phyloP scores from a whole-genome alignment of 2,113 vertebrate species.

The Globicephala melas region DNA sequence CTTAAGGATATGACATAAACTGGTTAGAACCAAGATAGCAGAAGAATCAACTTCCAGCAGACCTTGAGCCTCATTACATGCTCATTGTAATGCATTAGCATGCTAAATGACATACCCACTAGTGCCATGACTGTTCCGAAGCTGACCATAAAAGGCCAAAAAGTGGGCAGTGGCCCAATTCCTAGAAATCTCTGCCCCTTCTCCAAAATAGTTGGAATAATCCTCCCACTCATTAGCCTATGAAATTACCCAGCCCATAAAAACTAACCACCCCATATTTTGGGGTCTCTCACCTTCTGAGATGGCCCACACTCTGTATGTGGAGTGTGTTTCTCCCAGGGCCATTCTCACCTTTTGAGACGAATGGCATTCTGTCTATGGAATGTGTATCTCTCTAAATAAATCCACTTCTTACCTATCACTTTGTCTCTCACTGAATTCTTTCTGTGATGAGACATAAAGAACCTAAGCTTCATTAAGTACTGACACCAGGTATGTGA shows the following conservation, averaged over 20 bases:
- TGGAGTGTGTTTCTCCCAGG: neutral
- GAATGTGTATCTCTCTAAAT: neutral
- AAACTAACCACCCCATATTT: neutral
- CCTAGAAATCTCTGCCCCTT: neutral
- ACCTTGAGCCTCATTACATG: neutral
- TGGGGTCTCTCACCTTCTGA: neutral
- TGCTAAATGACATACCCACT: neutral
- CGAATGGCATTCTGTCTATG: neutral
- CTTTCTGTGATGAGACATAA: neutral
- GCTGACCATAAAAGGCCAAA: neutral
- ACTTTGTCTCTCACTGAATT: neutral
- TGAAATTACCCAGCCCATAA: neutral
- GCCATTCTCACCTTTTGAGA: neutral
- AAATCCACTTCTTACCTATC: neutral
- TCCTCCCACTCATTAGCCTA: neutral
- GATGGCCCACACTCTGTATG: neutral
- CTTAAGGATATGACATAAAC: neutral
- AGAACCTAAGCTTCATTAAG: neutral
- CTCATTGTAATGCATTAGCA: neutral
- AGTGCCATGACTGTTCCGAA: neutral
- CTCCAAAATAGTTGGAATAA: neutral
- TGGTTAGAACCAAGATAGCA: neutral
- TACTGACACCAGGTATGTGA: neutral
- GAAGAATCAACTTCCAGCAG: neutral
- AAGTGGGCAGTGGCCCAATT: neutral